Evolutionary conservation across 2,797 vertebrate genomes (phyloP), one percentile per base, ranked within the genome.

Genomic region (Harpagifer antarcticus): DNA sequence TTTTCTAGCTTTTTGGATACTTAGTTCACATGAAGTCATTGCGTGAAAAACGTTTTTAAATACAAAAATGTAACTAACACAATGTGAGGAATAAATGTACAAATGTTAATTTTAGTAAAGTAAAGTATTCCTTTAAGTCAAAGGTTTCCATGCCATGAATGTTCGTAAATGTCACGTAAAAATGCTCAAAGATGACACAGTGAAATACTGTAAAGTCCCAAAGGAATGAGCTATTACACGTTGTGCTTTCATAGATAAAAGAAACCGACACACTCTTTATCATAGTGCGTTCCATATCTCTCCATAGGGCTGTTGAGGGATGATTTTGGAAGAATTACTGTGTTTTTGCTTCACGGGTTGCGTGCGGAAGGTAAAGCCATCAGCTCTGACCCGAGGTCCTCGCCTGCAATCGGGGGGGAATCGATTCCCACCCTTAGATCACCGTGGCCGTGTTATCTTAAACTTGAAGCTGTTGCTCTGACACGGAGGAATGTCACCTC

Each of bases 391-490:
- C 93, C 50, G 59, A 76, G 89, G 78, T 72, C 92, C 86, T 86
- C 64, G 10, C 82, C 88, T 86, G 86, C 86, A 87, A 81, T 80
- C 53, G 82, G 78, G 87, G 33, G 88, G 88, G 87, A 94, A 94
- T 94, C 86, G 84, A 95, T 95, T 95, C 94, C 91, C 93, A 90
- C 87, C 93, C 92, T 91, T 76, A 93, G 88, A 93, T 91, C 90
- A 92, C 91, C 92, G 79, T 93, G 89, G 88, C 90, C 66, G 72
- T 94, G 92, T 95, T 95, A 91, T 93, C 92, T 93, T 94, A 95
- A 95, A 94, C 91, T 92, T 93, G 93, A 94, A 90, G 90, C 91
- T 92, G 91, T 91, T 90, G 86, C 87, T 92, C 90, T 94, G 91
- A 88, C 89, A 88, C 17, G 14, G 50, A 89, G 85, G 92, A 93